These are phyloP conservation scores for Amblyjoppa fuscipennis DNA, from an alignment of 2,888 invertebrate species.

Conservation along the genomic window DNA sequence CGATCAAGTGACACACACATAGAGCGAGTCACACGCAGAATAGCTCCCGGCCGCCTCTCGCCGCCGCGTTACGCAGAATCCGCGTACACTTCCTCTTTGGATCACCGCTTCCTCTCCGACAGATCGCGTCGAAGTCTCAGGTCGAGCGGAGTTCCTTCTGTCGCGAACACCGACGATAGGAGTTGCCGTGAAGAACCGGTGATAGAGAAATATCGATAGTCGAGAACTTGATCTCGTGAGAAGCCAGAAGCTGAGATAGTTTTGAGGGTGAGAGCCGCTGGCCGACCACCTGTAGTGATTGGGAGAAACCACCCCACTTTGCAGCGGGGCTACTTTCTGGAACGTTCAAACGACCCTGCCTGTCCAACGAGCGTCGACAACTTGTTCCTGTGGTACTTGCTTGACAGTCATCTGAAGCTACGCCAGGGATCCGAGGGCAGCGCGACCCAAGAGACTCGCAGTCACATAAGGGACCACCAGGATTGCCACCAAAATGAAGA, in stretches of 20 bases:
- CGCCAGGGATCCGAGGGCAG: neutral
- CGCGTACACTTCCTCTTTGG: constrained; percentile 64
- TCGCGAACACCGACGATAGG: constrained; percentile 23
- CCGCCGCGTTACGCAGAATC: constrained; percentile 64
- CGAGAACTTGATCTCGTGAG: constrained; percentile 39
- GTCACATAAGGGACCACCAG: constrained; percentile 70
- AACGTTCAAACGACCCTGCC: constrained; percentile 21
- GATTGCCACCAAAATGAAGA: constrained; percentile 89
- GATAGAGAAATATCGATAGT: constrained; percentile 47
- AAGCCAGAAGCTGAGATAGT: constrained; percentile 49
- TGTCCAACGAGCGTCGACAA: constrained; percentile 9
- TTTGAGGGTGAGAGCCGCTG: constrained; percentile 73
- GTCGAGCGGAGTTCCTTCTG: constrained; percentile 29
- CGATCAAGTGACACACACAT: constrained; percentile 49
- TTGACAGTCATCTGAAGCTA: constrained; percentile 3
- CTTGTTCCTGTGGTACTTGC: constrained; percentile 10
- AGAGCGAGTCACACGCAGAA: constrained; percentile 18
- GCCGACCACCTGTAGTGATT: constrained; percentile 83
- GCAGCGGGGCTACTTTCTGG: constrained; percentile 28
- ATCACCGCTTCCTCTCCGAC: constrained; percentile 62
- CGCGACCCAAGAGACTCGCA: constrained; percentile 45
- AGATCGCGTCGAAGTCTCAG: constrained; percentile 59
- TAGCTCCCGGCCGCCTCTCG: constrained; percentile 22
- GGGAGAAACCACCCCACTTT: constrained; percentile 54
- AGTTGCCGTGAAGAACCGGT: neutral